These are phyloP conservation scores for Oceanodroma tethys DNA, from an alignment of 2,113 vertebrate species.

Conservation along the genomic window DNA sequence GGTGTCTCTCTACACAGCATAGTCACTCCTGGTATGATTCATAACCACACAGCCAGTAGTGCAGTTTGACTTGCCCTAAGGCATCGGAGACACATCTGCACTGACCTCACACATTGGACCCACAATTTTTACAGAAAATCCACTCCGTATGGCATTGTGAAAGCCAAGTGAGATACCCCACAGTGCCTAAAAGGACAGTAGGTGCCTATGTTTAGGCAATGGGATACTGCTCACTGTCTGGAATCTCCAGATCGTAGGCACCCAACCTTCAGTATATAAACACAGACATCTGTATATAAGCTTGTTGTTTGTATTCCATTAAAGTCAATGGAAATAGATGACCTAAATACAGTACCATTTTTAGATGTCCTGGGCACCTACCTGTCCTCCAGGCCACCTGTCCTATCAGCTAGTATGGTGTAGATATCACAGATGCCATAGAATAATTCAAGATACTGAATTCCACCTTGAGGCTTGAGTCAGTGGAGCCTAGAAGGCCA, in stretches of 20 bases:
- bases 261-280: background rate
- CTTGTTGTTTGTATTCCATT: background rate
- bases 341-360: background rate
- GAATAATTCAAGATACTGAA: background rate
- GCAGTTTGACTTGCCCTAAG: background rate
- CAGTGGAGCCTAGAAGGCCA: background rate
- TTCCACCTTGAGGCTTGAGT: background rate
- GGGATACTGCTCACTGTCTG: background rate
- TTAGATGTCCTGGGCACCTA: background rate
- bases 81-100: background rate
- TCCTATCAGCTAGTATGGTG: background rate
- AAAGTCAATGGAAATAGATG: background rate
- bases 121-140: background rate
- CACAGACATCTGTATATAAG: background rate
- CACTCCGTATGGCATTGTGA: background rate
- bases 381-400: background rate
- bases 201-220: background rate
- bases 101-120: background rate
- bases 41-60: background rate
- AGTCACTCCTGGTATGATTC: background rate
- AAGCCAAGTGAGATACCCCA: background rate
- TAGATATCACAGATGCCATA: background rate
- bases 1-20: background rate
- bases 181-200: background rate
- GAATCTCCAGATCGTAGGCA: background rate